phyloP scores from a whole-genome alignment of 2,797 vertebrate species.

The Neosilurus mollespiculum region DNA sequence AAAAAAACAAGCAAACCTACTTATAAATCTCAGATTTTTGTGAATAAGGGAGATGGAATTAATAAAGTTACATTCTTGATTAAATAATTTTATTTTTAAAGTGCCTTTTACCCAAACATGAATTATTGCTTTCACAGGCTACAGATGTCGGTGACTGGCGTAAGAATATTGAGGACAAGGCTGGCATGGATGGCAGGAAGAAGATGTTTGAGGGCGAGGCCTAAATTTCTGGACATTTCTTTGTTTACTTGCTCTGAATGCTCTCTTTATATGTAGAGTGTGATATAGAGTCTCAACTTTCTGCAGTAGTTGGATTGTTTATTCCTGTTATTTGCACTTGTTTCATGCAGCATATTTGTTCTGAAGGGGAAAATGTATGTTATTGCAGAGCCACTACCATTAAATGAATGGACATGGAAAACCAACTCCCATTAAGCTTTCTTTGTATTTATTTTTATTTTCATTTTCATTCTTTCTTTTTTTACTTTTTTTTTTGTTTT shows the following conservation, averaged over 20 bases:
- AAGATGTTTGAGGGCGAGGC: constrained; percentile 82
- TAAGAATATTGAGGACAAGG: constrained; percentile 90
- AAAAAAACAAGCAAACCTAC: no score
- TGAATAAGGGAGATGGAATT: not conserved
- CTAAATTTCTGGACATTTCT: constrained; percentile 48
- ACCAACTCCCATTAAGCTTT: not conserved
- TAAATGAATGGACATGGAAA: constrained; percentile 49
- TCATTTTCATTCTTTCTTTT: no score
- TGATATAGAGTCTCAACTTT: constrained; percentile 20
- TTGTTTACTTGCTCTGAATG: constrained; percentile 24
- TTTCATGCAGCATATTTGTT: constrained; percentile 21
- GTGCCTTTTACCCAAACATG: not conserved
- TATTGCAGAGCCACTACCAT: constrained; percentile 41
- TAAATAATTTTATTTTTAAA: not conserved
- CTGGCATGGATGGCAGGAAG: constrained; percentile 87
- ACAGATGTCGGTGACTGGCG: constrained; percentile 82
- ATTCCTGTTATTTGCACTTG: constrained; percentile 33
- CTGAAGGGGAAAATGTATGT: constrained; percentile 38
- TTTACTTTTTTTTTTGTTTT: no score
- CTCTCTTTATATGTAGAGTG: not conserved
- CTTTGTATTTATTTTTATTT: constrained; percentile 12
- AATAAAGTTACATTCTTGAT: not conserved
- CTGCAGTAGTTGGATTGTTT: constrained; percentile 33
- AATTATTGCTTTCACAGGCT: constrained; percentile 15
- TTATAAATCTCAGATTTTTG: not conserved